Evolutionary conservation across 2,888 invertebrate genomes (phyloP).

Genomic region (Drosophila anomalipes): DNA sequence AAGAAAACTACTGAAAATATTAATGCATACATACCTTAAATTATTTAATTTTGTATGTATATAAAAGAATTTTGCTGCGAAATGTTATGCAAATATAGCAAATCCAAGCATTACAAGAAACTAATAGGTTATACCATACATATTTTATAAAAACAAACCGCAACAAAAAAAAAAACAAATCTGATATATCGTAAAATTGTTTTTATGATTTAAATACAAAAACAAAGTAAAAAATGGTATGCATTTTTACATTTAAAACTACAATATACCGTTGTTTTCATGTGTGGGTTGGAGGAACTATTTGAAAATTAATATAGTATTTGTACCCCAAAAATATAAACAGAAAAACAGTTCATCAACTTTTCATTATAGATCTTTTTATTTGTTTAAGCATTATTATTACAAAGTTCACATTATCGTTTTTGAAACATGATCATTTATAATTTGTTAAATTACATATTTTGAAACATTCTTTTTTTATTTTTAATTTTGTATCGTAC

Average conservation of each 20-base stretch:
- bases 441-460: slow-evolving; percentile 55
- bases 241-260: slow-evolving; percentile 68
- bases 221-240: slow-evolving; percentile 60
- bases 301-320: not conserved
- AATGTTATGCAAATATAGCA: slow-evolving; percentile 67
- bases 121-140: slow-evolving; percentile 78
- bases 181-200: slow-evolving; percentile 77
- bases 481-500: slow-evolving; percentile 48
- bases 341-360: slow-evolving; percentile 13
- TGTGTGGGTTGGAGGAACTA: slow-evolving; percentile 12
- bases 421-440: slow-evolving; percentile 58
- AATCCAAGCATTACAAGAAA: slow-evolving; percentile 70
- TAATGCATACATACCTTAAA: slow-evolving; percentile 70
- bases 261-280: slow-evolving; percentile 28
- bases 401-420: slow-evolving; percentile 61
- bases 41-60: slow-evolving; percentile 76
- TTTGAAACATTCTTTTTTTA: slow-evolving; percentile 53
- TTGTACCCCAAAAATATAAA: not conserved
- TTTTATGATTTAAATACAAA: slow-evolving; percentile 79
- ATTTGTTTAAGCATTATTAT: slow-evolving; percentile 67
- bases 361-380: slow-evolving; percentile 51
- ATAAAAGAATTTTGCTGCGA: slow-evolving; percentile 60
- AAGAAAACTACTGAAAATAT: slow-evolving; percentile 49
- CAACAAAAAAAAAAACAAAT: slow-evolving; percentile 51
- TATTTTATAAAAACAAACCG: slow-evolving; percentile 62